Evolutionary conservation across 2,888 invertebrate genomes (phyloP).

Genomic region (Tetragnatha montana): DNA sequence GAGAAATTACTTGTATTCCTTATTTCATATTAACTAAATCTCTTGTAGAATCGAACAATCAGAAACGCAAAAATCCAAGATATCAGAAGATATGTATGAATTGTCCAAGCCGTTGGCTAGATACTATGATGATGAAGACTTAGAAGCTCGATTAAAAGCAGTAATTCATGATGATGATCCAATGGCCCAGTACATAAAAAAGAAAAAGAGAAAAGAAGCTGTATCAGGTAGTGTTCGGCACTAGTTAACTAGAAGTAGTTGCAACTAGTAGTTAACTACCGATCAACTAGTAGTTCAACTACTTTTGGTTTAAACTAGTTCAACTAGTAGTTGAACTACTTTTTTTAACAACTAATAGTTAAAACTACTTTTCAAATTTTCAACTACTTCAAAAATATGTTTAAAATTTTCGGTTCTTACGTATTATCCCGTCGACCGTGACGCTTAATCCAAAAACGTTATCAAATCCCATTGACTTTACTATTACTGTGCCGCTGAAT

Average conservation of each 20-base stretch:
- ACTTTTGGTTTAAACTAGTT: no score
- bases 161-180: slow-evolving; percentile 90
- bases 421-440: no score
- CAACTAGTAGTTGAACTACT: neutral
- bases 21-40: slow-evolving; percentile 1
- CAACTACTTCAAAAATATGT: neutral
- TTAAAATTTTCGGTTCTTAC: no score
- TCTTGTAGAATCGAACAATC: slow-evolving; percentile 81
- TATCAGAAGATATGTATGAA: slow-evolving; percentile 87
- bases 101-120: slow-evolving; percentile 93
- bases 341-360: no score
- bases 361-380: neutral
- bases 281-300: no score
- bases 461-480: no score
- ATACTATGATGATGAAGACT: slow-evolving; percentile 89
- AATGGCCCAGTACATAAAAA: slow-evolving; percentile 90
- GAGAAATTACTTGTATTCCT: no score
- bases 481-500: no score
- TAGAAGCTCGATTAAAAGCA: slow-evolving; percentile 85
- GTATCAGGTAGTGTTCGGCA: slow-evolving; percentile 18
- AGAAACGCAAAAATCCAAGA: slow-evolving; percentile 82
- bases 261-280: no score
- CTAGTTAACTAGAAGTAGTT: no score
- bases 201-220: slow-evolving; percentile 80
- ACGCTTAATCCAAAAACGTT: no score